These are phyloP conservation scores for Carterocephalus palaemon DNA, from an alignment of 2,888 invertebrate species.

Conservation along the genomic window DNA sequence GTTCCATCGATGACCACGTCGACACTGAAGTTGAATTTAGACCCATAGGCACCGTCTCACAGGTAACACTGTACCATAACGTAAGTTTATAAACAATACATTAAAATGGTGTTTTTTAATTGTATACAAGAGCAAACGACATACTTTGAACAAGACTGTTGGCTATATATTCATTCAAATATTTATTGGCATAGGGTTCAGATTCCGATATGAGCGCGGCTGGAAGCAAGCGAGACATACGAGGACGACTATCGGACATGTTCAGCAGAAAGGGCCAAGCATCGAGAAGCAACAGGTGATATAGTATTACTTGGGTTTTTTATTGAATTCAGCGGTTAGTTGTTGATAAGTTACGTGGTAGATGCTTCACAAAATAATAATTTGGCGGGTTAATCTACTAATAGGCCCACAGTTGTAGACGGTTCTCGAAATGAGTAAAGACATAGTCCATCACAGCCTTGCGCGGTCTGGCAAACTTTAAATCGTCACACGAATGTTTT, in stretches of 20 bases:
- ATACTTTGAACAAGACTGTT: no score
- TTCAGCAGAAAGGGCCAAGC: conserved; percentile 83
- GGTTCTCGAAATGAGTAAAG: no score
- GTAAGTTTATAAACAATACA: background rate
- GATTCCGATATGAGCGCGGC: conserved; percentile 85
- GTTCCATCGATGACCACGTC: conserved; percentile 85
- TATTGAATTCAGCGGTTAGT: background rate
- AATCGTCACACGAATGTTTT: no score
- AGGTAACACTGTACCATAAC: conserved; percentile 46
- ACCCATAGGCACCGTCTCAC: conserved; percentile 77
- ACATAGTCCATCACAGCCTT: no score
- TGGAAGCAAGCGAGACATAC: conserved; percentile 87
- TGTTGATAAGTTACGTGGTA: no score
- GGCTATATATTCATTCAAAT: no score
- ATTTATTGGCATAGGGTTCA: conserved; percentile 74
- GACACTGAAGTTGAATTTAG: conserved; percentile 68
- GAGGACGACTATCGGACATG: conserved; percentile 89
- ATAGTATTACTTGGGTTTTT: background rate
- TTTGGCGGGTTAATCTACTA: no score
- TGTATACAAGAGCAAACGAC: no score
- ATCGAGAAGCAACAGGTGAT: conserved; percentile 84
- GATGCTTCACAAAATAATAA: no score
- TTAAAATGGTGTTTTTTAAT: no score
- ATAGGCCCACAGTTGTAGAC: no score
- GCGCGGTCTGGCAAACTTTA: no score